phyloP scores from a whole-genome alignment of 2,113 vertebrate species.

The Rhinoptilus africanus region DNA sequence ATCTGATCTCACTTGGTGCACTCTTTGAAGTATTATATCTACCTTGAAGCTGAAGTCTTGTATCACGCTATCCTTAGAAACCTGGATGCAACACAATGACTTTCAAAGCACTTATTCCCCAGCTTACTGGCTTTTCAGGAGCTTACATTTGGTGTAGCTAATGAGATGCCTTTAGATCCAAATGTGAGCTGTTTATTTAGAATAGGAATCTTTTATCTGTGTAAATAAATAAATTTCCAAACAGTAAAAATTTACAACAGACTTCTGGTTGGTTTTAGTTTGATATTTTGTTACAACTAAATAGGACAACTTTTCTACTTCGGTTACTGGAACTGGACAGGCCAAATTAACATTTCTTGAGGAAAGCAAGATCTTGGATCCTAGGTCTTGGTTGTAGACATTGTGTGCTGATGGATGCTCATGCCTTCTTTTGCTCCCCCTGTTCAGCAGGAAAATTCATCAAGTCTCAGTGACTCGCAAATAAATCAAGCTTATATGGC shows the following conservation, averaged over 20 bases:
- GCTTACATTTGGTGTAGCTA: not conserved
- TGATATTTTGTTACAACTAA: not conserved
- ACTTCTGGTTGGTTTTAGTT: not conserved
- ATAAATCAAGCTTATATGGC: rapidly evolving
- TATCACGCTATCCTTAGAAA: not conserved
- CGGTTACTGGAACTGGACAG: not conserved
- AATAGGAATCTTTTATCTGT: not conserved
- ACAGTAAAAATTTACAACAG: not conserved
- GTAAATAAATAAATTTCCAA: not conserved
- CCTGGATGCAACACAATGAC: not conserved
- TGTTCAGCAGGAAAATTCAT: not conserved
- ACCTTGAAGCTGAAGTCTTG: not conserved
- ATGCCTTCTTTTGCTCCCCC: rapidly evolving
- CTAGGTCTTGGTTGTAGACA: not conserved
- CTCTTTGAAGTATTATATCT: not conserved
- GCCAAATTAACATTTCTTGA: not conserved
- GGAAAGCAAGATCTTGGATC: not conserved
- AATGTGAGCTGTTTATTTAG: not conserved
- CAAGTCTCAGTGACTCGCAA: not conserved
- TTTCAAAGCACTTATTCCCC: not conserved
- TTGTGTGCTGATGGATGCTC: not conserved
- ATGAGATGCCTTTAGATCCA: not conserved
- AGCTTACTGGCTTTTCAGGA: not conserved
- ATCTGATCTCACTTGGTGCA: not conserved
- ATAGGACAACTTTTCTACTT: not conserved